Conservation (phyloP, 2,113 vertebrate genomes). For the Odobenus rosmarus region DNA sequence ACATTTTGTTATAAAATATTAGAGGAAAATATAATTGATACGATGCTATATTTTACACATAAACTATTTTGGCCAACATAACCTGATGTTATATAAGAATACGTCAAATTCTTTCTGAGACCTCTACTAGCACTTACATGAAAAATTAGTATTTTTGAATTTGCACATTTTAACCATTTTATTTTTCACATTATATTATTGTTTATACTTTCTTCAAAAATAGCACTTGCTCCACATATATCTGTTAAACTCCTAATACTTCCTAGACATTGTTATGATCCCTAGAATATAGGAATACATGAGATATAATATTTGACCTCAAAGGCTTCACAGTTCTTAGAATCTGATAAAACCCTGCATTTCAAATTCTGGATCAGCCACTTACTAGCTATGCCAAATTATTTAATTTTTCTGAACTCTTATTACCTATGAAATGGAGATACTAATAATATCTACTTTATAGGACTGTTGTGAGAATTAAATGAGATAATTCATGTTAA, state of each 20-base stretch:
- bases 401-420: not conserved
- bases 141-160: conserved; percentile 20
- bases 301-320: not conserved
- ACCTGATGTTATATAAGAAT: not conserved
- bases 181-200: not conserved
- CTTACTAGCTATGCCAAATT: not conserved
- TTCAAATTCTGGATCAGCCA: not conserved
- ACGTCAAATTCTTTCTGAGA: not conserved
- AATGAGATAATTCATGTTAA: not conserved
- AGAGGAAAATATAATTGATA: not conserved
- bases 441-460: not conserved
- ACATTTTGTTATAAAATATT: conserved; percentile 35
- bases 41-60: not conserved
- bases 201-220: conserved; percentile 1
- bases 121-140: not conserved
- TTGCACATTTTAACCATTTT: conserved; percentile 33
- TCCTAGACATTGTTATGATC: not conserved
- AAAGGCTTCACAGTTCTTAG: not conserved
- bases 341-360: not conserved
- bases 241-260: not conserved
- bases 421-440: not conserved
- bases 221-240: not conserved
- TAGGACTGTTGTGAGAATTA: not conserved
- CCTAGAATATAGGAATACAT: not conserved
- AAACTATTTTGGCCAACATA: not conserved